These are phyloP conservation scores for Stigmatopora argus DNA, from an alignment of 2,113 vertebrate genomes.

Conservation along the genomic window DNA sequence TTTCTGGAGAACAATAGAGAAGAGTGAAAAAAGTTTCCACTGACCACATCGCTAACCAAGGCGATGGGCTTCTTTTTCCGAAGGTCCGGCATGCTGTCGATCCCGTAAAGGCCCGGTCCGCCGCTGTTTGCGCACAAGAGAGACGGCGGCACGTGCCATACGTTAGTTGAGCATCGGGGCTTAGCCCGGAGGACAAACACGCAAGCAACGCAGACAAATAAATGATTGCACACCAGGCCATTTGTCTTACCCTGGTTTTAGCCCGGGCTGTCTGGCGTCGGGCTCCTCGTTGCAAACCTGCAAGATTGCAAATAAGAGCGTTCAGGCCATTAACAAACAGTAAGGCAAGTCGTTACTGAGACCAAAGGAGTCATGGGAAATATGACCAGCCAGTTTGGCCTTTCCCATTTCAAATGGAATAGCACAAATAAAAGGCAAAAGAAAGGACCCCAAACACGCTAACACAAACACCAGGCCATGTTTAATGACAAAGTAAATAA, in stretches of 20 bases:
- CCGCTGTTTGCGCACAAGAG: constrained; percentile 64
- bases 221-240: too few species aligned
- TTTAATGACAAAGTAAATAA: not conserved
- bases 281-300: constrained; percentile 66
- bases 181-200: too few species aligned
- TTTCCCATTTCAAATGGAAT: constrained; percentile 39
- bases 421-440: constrained; percentile 11
- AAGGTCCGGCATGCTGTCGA: constrained; percentile 97
- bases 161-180: not conserved
- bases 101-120: constrained; percentile 89
- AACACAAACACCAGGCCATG: not conserved
- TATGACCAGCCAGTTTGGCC: constrained; percentile 64
- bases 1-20: constrained; percentile 5
- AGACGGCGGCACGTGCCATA: not conserved
- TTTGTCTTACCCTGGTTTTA: constrained; percentile 84
- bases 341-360: not conserved
- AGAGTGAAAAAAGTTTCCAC: constrained; percentile 40
- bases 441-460: not conserved
- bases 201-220: too few species aligned
- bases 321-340: not conserved
- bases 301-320: constrained; percentile 14
- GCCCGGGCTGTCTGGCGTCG: constrained; percentile 78
- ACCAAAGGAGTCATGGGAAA: not conserved
- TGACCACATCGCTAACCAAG: constrained; percentile 96
- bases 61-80: constrained; percentile 93